Percentiles rank a stretch among this genome's conserved stretches.
phyloP scores from a whole-genome alignment of 2,888 invertebrate species.

The Lysandra bellargus region DNA sequence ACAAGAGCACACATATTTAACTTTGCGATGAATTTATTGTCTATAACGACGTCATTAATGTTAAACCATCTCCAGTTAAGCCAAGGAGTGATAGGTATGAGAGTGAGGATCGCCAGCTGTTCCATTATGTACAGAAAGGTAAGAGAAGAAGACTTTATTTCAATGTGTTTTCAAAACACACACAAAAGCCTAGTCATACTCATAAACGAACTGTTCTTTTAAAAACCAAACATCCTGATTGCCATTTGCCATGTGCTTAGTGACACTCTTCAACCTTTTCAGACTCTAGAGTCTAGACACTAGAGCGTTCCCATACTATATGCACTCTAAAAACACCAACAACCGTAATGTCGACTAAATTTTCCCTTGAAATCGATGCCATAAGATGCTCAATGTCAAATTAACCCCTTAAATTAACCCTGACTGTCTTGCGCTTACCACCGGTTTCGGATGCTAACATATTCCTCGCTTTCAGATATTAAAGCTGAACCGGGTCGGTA shows the following conservation, averaged over 20 bases:
- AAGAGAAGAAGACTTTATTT: slow-evolving; percentile 37
- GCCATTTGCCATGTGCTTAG: background rate
- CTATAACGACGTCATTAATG: slow-evolving; percentile 80
- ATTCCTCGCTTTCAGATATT: slow-evolving; percentile 58
- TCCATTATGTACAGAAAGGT: slow-evolving; percentile 93
- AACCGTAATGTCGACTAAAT: too few species aligned
- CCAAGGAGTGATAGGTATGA: slow-evolving; percentile 86
- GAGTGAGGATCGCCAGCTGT: slow-evolving; percentile 87
- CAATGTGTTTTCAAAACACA: background rate
- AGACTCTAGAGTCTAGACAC: too few species aligned
- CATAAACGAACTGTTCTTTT: background rate
- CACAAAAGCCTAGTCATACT: too few species aligned
- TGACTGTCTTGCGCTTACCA: background rate
- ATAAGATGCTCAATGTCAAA: background rate
- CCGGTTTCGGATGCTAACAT: background rate
- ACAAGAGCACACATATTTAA: slow-evolving; percentile 85
- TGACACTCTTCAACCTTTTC: background rate
- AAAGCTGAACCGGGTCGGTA: slow-evolving; percentile 77
- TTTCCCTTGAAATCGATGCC: background rate
- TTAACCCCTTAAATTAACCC: background rate
- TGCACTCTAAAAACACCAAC: too few species aligned
- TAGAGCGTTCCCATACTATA: too few species aligned
- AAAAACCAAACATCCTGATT: background rate
- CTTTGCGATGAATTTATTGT: slow-evolving; percentile 79
- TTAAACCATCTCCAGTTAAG: slow-evolving; percentile 83